Evolutionary conservation across 53 echinoderm and acorn worm species (phyloP).

Genomic region (Astropecten irregularis): DNA sequence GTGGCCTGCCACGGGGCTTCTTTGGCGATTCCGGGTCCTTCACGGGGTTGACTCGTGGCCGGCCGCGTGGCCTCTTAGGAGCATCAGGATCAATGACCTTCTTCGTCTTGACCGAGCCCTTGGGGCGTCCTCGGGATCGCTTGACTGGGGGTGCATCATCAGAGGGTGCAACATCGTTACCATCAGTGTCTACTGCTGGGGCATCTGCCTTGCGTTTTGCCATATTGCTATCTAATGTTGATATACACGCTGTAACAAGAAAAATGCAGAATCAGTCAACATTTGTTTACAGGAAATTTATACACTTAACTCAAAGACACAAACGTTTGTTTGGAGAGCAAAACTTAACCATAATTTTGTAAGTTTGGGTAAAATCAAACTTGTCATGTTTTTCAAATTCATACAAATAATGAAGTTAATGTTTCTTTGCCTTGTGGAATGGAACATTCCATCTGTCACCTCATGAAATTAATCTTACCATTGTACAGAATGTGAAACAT

Average conservation of each 20-base stretch:
- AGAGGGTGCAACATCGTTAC: background rate
- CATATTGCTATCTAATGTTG: slow-evolving; percentile 8
- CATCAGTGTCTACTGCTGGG: slow-evolving; percentile 12
- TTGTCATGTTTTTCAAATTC: no score
- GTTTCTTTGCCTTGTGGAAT: no score
- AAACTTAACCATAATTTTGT: no score
- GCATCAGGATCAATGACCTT: slow-evolving; percentile 26
- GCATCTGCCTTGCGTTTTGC: slow-evolving; percentile 54
- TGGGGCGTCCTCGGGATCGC: slow-evolving; percentile 46
- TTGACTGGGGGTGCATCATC: slow-evolving; percentile 45
- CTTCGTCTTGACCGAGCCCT: slow-evolving; percentile 22
- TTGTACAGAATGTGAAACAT: no score
- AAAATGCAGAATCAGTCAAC: no score
- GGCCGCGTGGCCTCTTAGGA: slow-evolving; percentile 42
- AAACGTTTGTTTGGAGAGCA: no score
- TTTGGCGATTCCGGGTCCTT: slow-evolving; percentile 19
- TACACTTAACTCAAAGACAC: no score
- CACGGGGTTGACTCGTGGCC: slow-evolving; percentile 39
- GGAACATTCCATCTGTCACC: no score
- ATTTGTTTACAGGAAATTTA: no score
- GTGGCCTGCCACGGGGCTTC: slow-evolving; percentile 39
- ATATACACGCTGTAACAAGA: background rate
- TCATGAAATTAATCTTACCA: no score
- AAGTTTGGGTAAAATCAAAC: no score
- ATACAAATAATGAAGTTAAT: no score